Conservation (phyloP, 2,797 vertebrate genomes). For the Eupleurogrammus muticus region DNA sequence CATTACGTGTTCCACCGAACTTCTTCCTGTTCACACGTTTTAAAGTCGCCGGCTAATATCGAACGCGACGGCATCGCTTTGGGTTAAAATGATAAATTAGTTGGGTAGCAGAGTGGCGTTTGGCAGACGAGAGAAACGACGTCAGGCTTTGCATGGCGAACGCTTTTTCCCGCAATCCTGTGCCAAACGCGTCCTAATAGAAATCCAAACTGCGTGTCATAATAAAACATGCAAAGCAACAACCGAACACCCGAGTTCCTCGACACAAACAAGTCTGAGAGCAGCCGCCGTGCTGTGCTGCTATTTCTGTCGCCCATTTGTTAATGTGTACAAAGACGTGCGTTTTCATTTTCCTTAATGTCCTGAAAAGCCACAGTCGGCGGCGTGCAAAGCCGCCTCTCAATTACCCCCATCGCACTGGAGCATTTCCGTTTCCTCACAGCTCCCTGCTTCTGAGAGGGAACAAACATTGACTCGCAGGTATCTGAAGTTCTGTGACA, state of each 20-base stretch:
- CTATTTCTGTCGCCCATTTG: slow-evolving; percentile 66
- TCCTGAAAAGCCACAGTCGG: slow-evolving; percentile 71
- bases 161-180: slow-evolving; percentile 21
- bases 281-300: slow-evolving; percentile 34
- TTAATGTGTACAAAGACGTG: slow-evolving; percentile 59
- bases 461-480: slow-evolving; percentile 77
- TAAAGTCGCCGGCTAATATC: neutral
- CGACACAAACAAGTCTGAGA: slow-evolving; percentile 58
- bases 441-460: slow-evolving; percentile 59
- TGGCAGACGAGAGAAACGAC: slow-evolving; percentile 20
- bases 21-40: neutral
- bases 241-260: slow-evolving; percentile 23
- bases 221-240: slow-evolving; percentile 41
- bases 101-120: neutral
- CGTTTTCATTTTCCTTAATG: slow-evolving; percentile 72
- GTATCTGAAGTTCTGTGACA: slow-evolving; percentile 78
- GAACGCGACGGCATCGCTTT: neutral
- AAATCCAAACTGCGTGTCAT: slow-evolving; percentile 28
- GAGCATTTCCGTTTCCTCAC: slow-evolving; percentile 51
- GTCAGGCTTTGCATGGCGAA: slow-evolving; percentile 14
- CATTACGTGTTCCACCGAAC: neutral
- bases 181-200: neutral
- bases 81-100: neutral
- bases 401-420: slow-evolving; percentile 78
- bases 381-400: slow-evolving; percentile 67